A percentile compares a stretch with the other conserved stretches of the same genome.
Conservation (phyloP, 23 tunicate genomes). For the Styela plicata region DNA sequence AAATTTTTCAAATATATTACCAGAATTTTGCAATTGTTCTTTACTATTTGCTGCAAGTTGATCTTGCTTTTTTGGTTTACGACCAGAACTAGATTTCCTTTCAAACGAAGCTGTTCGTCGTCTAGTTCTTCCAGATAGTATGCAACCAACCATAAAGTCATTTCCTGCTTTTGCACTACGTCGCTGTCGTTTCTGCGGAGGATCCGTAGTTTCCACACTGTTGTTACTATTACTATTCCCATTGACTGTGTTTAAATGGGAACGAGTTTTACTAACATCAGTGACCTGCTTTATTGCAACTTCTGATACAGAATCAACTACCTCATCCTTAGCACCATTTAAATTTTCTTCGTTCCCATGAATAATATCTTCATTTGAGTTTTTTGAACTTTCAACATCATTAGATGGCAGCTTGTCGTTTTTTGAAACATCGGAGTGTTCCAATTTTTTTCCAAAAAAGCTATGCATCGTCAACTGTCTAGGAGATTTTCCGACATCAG, state of each 20-base stretch:
- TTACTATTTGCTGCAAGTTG: neutral
- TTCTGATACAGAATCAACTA: neutral
- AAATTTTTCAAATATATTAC: slow-evolving; percentile 24
- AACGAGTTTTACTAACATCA: neutral
- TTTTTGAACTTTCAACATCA: neutral
- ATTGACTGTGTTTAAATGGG: neutral
- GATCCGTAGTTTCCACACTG: neutral
- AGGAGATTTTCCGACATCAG: slow-evolving; percentile 9
- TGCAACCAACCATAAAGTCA: slow-evolving; percentile 72
- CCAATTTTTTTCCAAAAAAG: neutral
- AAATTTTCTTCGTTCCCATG: neutral
- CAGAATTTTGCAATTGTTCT: neutral
- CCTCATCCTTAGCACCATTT: neutral
- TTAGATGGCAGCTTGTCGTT: neutral
- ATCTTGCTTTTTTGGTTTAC: slow-evolving; percentile 8
- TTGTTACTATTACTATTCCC: slow-evolving; percentile 4
- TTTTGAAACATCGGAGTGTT: neutral
- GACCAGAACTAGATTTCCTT: slow-evolving; percentile 14
- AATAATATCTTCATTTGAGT: neutral
- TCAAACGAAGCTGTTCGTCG: slow-evolving; percentile 17
- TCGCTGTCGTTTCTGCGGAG: slow-evolving; percentile 40
- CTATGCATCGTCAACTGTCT: slow-evolving; percentile 13
- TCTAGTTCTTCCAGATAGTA: slow-evolving; percentile 34
- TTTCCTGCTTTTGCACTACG: slow-evolving; percentile 78
- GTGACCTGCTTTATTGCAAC: neutral